Base-by-base conservation (phyloP, 2,113 vertebrate species). In the Nerophis lumbriciformis region DNA sequence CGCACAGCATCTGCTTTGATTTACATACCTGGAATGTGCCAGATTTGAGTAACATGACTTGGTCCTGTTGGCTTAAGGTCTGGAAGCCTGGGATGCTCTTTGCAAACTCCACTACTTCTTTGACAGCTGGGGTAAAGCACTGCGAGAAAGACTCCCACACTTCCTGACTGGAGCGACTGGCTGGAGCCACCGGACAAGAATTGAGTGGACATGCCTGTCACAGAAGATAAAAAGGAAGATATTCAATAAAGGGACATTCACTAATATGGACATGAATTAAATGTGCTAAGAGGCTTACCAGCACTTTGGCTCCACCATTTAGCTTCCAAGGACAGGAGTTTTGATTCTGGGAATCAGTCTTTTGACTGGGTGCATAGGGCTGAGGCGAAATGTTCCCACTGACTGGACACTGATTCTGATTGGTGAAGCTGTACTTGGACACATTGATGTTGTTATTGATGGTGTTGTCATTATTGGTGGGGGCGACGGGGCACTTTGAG, bases 141-240 rank as follows among this genome's bases (percentile, higher is more conserved):
- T 90, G 88, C n/a, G 91, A 92, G 79, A 92, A 92, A 38, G 90
- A 89, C 62, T 92, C 91, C 91, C 91, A 92, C 68, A 92, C 81
- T 77, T 92, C 88, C 72, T 90, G 90, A 63, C 90, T 90, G 69
- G 89, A 89, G 47, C 82, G 77, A n/a, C 85, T 87, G 53, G 90
- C 80, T 0, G 83, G 84, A 13, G 89, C 88, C 65, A 91, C 89
- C 0, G 91, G 91, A 77, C 83, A 90, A 0, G 90, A 85, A 19
- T 92, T 92, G 21, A 92, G 87, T 3, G 91, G 91, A 71, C 91
- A 92, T 4, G 91, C 90, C 91, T 92, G 67, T 28, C 10, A 59
- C 65, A 11, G 47, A 19, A 53, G 36, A 63, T 48, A 53, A 66
- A 60, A 7, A 63, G 8, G 12, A 57, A 11, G 66, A 14, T 5